Evolutionary conservation across 1,140 invertebrate species (phyloP).

Genomic region (Zophobas morio): DNA sequence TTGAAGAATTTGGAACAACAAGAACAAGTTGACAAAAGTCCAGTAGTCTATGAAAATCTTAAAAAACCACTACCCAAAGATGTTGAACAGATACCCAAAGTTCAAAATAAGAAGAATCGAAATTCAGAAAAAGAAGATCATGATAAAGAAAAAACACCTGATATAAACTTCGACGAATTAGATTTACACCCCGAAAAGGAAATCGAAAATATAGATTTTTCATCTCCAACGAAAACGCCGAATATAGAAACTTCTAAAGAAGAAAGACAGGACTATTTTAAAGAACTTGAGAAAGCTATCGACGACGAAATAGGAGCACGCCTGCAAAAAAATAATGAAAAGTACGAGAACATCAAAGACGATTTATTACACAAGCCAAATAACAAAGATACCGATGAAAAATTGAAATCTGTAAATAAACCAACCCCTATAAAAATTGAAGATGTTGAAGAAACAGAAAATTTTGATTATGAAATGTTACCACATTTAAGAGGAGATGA

Average conservation of each 20-base stretch:
- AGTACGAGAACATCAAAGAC: constrained; percentile 26
- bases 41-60: neutral
- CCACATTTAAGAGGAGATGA: constrained; percentile 12
- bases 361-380: neutral
- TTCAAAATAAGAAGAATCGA: neutral
- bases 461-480: constrained; percentile 38
- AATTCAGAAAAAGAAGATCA: neutral
- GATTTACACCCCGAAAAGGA: neutral
- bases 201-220: neutral
- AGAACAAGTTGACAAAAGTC: constrained; percentile 23
- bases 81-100: neutral
- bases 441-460: constrained; percentile 41
- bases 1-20: neutral
- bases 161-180: neutral
- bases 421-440: constrained; percentile 16
- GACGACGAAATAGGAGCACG: constrained; percentile 15
- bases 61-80: neutral
- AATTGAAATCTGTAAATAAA: neutral
- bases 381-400: constrained; percentile 4
- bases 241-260: neutral
- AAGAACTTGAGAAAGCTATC: constrained; percentile 12
- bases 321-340: constrained; percentile 16
- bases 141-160: neutral
- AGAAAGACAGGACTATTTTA: neutral
- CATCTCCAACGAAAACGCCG: too few species aligned